phyloP scores from a whole-genome alignment of 2,113 vertebrate genomes.

The Oenanthe melanoleuca region DNA sequence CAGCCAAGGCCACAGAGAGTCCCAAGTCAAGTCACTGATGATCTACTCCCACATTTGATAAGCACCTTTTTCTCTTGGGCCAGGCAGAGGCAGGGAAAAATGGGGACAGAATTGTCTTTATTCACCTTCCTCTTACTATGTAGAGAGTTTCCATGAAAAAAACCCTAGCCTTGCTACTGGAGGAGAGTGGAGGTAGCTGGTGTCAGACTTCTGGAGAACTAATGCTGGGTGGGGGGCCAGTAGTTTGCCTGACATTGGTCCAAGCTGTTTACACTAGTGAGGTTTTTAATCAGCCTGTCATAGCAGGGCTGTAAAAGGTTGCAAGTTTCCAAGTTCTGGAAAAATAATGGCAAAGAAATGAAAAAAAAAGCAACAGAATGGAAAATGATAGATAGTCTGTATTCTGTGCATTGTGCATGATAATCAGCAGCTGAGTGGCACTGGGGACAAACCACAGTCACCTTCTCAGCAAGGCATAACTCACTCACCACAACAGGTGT shows the following conservation, averaged over 20 bases:
- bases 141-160: not conserved
- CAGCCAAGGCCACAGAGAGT: not conserved
- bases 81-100: not conserved
- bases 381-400: not conserved
- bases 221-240: too few species aligned
- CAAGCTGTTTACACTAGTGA: not conserved
- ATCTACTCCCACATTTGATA: not conserved
- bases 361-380: not conserved
- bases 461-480: not conserved
- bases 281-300: not conserved
- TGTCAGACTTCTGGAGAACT: not conserved
- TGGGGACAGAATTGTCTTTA: not conserved
- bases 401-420: not conserved
- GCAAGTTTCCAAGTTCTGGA: not conserved
- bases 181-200: not conserved
- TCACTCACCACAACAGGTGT: not conserved
- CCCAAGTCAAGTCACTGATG: not conserved
- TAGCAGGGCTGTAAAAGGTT: not conserved
- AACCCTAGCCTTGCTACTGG: not conserved
- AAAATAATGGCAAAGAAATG: not conserved
- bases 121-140: not conserved
- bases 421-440: rapidly evolving
- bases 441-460: not conserved
- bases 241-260: not conserved
- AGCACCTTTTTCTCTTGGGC: not conserved